Evolutionary conservation across 2,113 vertebrate species (phyloP), one percentile per base, ranked within the genome.

Genomic region (Cyprinodon brontotheroides): DNA sequence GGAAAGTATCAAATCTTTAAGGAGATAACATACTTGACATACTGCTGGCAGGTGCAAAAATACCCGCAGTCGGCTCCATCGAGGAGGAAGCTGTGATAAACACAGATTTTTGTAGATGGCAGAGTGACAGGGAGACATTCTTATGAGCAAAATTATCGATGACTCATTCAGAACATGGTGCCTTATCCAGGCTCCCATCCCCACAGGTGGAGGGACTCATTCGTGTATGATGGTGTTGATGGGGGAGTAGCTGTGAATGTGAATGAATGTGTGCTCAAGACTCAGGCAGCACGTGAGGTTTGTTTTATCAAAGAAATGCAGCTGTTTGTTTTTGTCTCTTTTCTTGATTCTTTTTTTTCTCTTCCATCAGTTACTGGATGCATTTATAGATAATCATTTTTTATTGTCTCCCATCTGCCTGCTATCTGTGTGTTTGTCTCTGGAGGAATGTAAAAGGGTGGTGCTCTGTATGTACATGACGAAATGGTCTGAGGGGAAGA

Each of bases 91-190:
- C 4, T 57, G 50, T 57, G 50, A 57, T 57, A 9, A n/a, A 20
- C 48, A 53, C 50, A 57, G 50, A n/a, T 20, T 20, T 57, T 9
- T 57, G 50, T 57, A 20, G 50, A 57, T 57, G 5, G 10, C 6
- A n/a, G 50, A 57, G 6, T n/a, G 50, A 57, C 8, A 68, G 61
- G 41, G 64, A 69, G 74, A 47, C 53, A 66, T 71, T 48, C 63
- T n/a, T 68, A 77, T 78, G 57, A 37, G 37, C 81, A 74, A 76
- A 69, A 71, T 85, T 43, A n/a, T 84, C 60, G 45, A 82, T 90
- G 89, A 89, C 76, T 93, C 90, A 91, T 82, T 81, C 75, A 81
- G 87, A 86, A 84, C 88, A 82, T 60, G 43, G 36, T 89, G 82
- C 78, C 86, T 90, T 83, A 80, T 39, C 57, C 72, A 83, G 70